Base-by-base conservation (phyloP, 2,113 vertebrate genomes). In the Herpetotheres cachinnans region DNA sequence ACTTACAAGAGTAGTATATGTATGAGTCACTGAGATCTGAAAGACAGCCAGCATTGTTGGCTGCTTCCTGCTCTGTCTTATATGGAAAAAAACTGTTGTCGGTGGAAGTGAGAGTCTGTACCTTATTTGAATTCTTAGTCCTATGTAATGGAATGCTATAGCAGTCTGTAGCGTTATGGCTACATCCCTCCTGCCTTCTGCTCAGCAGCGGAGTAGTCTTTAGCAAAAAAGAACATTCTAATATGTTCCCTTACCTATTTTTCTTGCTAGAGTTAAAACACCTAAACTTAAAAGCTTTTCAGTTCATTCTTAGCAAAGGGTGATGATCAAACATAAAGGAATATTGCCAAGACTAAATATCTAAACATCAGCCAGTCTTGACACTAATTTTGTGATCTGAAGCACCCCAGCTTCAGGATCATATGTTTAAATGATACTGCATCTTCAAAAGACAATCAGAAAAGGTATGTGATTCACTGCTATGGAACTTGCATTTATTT, bases 221-320 rank as follows among this genome's bases (percentile, higher is more conserved):
- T 49, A 71, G 22, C 22, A 87, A 40, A 92, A 78, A 7, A 42
- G 8, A 49, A 79, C 72, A 38, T 82, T 74, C 36, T 71, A 19
- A 3, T 70, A 6, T 20, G 6, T 63, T 85, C 16, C 24, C 13
- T 55, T 86, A 29, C 16, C 44, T 82, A 63, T 16, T 89, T 88
- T 93, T 93, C 65, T 32, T 47, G 52, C 30, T 90, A 76, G 29
- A 69, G 61, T 73, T 86, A 12, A 67, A 38, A 76, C 34, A 81
- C 24, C 36, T 86, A 13, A 78, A 83, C 38, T 70, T 55, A 81
- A 82, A 66, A 67, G 27, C 34, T 90, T 97, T 96, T 85, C 62
- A 58, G 11, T 73, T 84, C 9, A 17, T 85, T 94, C 89, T 90
- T 95, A 89, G 38, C n/a, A 92, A 93, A 95, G 72, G 47, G 88